These are phyloP conservation scores for Leptocoma aspasia DNA, from an alignment of 2,113 vertebrate species.

Conservation along the genomic window DNA sequence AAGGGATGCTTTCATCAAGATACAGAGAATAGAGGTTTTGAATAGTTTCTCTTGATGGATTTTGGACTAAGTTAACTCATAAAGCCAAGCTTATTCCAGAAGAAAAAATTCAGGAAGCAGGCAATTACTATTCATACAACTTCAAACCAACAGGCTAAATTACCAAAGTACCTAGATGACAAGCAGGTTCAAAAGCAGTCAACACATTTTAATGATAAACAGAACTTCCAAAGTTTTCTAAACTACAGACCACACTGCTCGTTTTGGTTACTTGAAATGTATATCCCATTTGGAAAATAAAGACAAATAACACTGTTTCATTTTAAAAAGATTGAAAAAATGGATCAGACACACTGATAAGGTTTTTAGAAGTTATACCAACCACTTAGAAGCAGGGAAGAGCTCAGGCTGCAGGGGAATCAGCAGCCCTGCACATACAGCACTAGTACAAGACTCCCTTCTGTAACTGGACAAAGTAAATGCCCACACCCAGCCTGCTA, in stretches of 20 bases:
- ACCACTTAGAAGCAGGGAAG: conserved; percentile 56
- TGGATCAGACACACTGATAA: neutral
- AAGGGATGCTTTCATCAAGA: neutral
- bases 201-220: neutral
- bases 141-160: neutral
- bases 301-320: neutral
- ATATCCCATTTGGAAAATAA: neutral
- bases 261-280: neutral
- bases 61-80: neutral
- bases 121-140: neutral
- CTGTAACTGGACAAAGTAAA: conserved; percentile 72
- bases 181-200: neutral
- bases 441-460: conserved; percentile 32
- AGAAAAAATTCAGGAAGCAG: neutral
- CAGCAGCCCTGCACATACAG: conserved; percentile 55
- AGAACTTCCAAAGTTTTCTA: neutral
- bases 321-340: neutral
- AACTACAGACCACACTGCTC: neutral
- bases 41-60: neutral
- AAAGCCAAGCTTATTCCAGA: neutral
- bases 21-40: neutral
- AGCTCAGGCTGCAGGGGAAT: conserved; percentile 69
- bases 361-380: neutral
- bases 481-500: neutral
- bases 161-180: neutral